Base-by-base conservation (phyloP, 2,113 vertebrate genomes). In the Sorex fumeus region DNA sequence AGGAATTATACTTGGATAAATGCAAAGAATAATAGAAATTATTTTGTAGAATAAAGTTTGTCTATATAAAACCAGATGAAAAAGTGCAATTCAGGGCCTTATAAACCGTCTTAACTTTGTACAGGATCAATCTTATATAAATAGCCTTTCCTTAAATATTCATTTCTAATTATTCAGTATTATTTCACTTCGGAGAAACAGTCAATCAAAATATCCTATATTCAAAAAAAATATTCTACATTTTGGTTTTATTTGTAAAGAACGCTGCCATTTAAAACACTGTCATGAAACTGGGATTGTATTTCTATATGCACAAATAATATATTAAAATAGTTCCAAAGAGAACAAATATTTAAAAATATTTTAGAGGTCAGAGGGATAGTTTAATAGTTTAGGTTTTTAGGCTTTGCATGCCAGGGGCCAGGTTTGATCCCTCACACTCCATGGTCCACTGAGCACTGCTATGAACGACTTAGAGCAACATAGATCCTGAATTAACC, bases 161-260 rank as follows among this genome's bases (percentile, higher is more conserved):
- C 27, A 25, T 76, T 72, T 64, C 8, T 69, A 57, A 27, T 8
- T 88, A 74, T 32, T 64, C 0, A 32, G 0, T 32, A 40, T 80
- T 72, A 34, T 87, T 89, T 74, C 28, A 74, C 85, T 89, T 89
- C 28, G 81, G 62, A 94, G 30, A 18, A 90, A 57, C 11, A 81
- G 28, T n/a, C 7, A 60, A 84, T 4, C 28, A 64, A 71, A 86
- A 62, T 88, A 53, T 47, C 2, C 3, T 72, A 23, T 3, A 50
- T 50, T 50, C 47, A 50, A 10, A 12, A 50, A 12, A 13, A 12
- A 50, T 50, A 50, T 50, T 12, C 47, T 50, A 50, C 47, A 43
- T 34, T 69, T 91, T 90, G 76, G 7, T 60, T 85, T 70, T 77
- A 83, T 88, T 90, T 88, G 83, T 8, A 6, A 0, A 62, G 1